Base-by-base conservation (phyloP, 2,888 invertebrate genomes). In the Linyphia triangularis region DNA sequence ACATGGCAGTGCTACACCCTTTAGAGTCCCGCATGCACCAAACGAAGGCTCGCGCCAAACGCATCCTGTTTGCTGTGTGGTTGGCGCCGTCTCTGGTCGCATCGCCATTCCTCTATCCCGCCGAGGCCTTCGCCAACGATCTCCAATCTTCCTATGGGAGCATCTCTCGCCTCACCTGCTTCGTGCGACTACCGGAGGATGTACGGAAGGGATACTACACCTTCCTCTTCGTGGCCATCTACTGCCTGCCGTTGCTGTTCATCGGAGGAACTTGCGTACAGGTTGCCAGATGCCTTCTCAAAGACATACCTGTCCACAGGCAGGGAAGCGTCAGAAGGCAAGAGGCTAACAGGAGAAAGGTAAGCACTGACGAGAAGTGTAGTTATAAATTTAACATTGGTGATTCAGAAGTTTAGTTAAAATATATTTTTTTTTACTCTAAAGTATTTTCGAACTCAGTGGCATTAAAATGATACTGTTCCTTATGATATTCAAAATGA, bases 1-100 rank as follows among this genome's bases (percentile, higher is more conserved):
- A 93, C 88, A 93, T 93, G 89, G 93, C 93, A 28, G 93, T 93
- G 13, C 93, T 93, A 1, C 92, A 93, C 88, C 93, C 93, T 0
- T 91, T 93, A 61, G 92, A 92, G 28, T 92, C 93, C 30, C 92
- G 93, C 91, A 92, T 91, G 78, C 91, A 92, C 37, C 91, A 92
- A 90, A 91, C 91, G 24, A 91, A 91, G 90, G 91, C 92, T 0
- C 90, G 93, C 28, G 93, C 93, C n/a, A 91, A 92, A 28, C 91
- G 91, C 81, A 93, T 93, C 40, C 91, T 93, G 10, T 90, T 92
- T 0, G 90, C 91, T n/a, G 93, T 93, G 3, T 93, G 93, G 93
- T 85, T 92, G 1, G 91, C 93, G 24, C 93, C 93, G 7, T 90
- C 91, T 30, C 28, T 92, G 1, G 91, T 92, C 37, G 92, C 92